Conservation (phyloP, 1,140 invertebrate genomes). For the Harpegnathos saltator region DNA sequence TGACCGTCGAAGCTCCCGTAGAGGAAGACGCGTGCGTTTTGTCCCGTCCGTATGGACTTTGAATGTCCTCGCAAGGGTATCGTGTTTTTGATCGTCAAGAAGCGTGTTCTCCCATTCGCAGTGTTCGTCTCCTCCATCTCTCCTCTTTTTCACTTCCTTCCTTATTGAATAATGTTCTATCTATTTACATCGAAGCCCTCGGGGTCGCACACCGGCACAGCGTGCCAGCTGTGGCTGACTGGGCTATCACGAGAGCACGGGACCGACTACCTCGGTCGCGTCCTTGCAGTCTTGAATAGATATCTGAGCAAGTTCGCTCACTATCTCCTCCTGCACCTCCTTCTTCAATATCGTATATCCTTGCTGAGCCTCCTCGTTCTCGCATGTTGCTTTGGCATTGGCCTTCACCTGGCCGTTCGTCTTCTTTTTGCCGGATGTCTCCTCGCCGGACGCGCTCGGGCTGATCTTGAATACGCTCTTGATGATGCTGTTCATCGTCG, state of each 20-base stretch:
- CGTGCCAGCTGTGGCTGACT: constrained; percentile 55
- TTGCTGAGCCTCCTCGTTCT: constrained; percentile 70
- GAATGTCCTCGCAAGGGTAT: constrained; percentile 31
- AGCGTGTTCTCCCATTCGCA: constrained; percentile 29
- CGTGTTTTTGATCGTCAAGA: constrained; percentile 36
- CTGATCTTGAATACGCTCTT: constrained; percentile 79
- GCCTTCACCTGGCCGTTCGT: constrained; percentile 72
- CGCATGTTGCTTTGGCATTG: constrained; percentile 63
- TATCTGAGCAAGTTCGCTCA: constrained; percentile 77
- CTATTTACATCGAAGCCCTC: constrained; percentile 77
- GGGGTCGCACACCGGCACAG: constrained; percentile 62
- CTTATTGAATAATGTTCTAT: constrained; percentile 75
- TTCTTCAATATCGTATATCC: constrained; percentile 81
- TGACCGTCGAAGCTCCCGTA: constrained; percentile 26
- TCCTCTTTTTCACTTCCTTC: constrained; percentile 56
- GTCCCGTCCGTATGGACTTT: constrained; percentile 45
- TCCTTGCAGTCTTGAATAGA: constrained; percentile 82
- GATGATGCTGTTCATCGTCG: constrained; percentile 78
- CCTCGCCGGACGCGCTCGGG: constrained; percentile 67
- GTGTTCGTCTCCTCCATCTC: constrained; percentile 29
- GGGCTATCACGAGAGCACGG: constrained; percentile 82
- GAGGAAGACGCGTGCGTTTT: constrained; percentile 71
- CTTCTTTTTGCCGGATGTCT: constrained; percentile 68
- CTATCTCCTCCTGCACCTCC: constrained; percentile 73
- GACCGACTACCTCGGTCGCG: constrained; percentile 71